These are phyloP conservation scores for Cepaea hortensis DNA, from an alignment of 2,888 invertebrate species.

Conservation along the genomic window DNA sequence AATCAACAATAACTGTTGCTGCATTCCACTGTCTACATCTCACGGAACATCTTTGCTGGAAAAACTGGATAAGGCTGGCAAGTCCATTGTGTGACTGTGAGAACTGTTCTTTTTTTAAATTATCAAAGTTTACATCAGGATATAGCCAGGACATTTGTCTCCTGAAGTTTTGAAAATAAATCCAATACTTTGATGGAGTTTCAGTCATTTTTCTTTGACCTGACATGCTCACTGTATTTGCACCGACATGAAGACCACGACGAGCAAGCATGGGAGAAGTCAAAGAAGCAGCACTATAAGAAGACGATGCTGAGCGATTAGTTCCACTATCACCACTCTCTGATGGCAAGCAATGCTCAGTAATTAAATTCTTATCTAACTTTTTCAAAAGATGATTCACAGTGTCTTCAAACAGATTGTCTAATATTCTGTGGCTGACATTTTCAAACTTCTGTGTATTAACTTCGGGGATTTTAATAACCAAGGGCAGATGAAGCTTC, in stretches of 20 bases:
- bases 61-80: constrained; percentile 56
- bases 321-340: not conserved
- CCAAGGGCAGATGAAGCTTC: not conserved
- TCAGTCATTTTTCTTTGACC: constrained; percentile 43
- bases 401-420: constrained; percentile 57
- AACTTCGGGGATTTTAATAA: constrained; percentile 23
- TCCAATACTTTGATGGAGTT: constrained; percentile 50
- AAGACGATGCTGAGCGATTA: constrained; percentile 25
- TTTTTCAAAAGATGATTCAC: constrained; percentile 58
- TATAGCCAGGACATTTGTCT: constrained; percentile 46
- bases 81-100: constrained; percentile 45
- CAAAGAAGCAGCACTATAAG: constrained; percentile 38
- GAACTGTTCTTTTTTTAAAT: constrained; percentile 35
- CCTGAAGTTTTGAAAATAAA: constrained; percentile 49
- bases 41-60: constrained; percentile 58
- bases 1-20: constrained; percentile 60
- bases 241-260: constrained; percentile 51
- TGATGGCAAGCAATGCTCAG: not conserved
- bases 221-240: constrained; percentile 48
- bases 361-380: constrained; percentile 59
- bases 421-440: constrained; percentile 1
- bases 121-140: constrained; percentile 47
- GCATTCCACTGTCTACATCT: constrained; percentile 56
- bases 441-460: not conserved
- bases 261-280: constrained; percentile 51